These are phyloP conservation scores for Drosophila gunungcola DNA, from an alignment of 1,140 invertebrate genomes.

Conservation along the genomic window DNA sequence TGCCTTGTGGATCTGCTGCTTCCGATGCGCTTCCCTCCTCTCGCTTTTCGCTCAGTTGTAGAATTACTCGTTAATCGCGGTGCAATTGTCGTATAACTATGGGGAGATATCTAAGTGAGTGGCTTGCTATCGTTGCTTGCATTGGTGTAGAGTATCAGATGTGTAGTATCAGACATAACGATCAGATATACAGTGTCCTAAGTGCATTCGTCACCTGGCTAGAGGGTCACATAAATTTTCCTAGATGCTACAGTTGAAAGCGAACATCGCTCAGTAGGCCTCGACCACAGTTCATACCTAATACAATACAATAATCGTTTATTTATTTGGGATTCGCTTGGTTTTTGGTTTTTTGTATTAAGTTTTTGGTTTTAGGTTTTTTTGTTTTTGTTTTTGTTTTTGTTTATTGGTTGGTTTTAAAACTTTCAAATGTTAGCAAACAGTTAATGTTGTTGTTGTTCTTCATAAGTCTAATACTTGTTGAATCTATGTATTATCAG, in stretches of 20 bases:
- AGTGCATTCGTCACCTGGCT: conserved; percentile 34
- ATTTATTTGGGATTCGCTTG: conserved; percentile 28
- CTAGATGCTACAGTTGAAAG: conserved; percentile 79
- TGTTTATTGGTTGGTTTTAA: conserved; percentile 57
- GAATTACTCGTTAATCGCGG: conserved; percentile 39
- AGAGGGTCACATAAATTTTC: conserved; percentile 66
- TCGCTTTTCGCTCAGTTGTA: conserved; percentile 17
- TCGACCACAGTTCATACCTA: conserved; percentile 66
- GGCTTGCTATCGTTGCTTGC: conserved; percentile 72
- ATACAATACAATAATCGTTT: conserved; percentile 48
- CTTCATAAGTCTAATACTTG: conserved; percentile 79
- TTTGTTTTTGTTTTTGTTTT: conserved; percentile 7
- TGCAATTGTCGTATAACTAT: conserved; percentile 44
- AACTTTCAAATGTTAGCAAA: conserved; percentile 60
- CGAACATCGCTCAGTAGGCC: conserved; percentile 82
- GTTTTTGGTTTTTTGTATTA: conserved; percentile 15
- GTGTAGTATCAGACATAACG: conserved; percentile 43
- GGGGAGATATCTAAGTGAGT: conserved; percentile 67
- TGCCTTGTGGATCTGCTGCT: conserved; percentile 35
- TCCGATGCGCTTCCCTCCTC: conserved; percentile 7
- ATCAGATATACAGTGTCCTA: conserved; percentile 38
- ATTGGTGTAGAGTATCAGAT: conserved; percentile 44
- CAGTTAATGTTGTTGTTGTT: conserved; percentile 63
- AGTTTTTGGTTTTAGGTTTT: conserved; percentile 5
- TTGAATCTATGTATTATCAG: conserved; percentile 53